These are phyloP conservation scores for Gobius niger DNA, from an alignment of 2,113 vertebrate species.

Conservation along the genomic window DNA sequence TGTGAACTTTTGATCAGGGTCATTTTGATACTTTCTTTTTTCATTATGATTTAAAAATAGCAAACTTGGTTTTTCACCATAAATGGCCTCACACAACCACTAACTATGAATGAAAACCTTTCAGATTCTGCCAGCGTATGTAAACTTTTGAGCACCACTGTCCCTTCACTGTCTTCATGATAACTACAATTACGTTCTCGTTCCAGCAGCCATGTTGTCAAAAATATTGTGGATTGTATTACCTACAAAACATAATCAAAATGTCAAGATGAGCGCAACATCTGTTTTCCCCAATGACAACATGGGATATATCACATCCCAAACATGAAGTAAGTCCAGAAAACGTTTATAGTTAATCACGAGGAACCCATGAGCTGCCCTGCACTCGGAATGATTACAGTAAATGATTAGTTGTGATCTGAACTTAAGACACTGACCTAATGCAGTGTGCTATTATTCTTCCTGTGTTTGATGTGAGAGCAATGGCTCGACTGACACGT, in stretches of 20 bases:
- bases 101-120: too few relatives aligned
- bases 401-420: slow-evolving; percentile 59
- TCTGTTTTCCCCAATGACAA: slow-evolving; percentile 42
- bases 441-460: slow-evolving; percentile 45
- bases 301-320: slow-evolving; percentile 18
- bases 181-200: not conserved
- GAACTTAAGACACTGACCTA: slow-evolving; percentile 60
- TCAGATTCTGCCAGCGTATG: too few relatives aligned
- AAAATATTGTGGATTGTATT: not conserved
- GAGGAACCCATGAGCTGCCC: slow-evolving; percentile 33
- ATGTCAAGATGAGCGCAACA: slow-evolving; percentile 35
- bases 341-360: slow-evolving; percentile 24
- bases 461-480: slow-evolving; percentile 64
- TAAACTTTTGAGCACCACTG: too few relatives aligned
- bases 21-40: too few relatives aligned
- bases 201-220: too few relatives aligned
- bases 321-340: slow-evolving; percentile 13
- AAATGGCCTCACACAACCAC: too few relatives aligned
- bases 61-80: too few relatives aligned
- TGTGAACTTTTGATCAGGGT: too few relatives aligned
- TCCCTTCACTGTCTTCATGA: not conserved
- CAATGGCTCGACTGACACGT: slow-evolving; percentile 54
- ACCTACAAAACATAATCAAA: slow-evolving; percentile 5
- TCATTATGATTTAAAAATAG: too few relatives aligned
- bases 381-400: slow-evolving; percentile 49